Evolutionary conservation across 1,140 invertebrate species (phyloP).

Genomic region (Parapsyche elsis): DNA sequence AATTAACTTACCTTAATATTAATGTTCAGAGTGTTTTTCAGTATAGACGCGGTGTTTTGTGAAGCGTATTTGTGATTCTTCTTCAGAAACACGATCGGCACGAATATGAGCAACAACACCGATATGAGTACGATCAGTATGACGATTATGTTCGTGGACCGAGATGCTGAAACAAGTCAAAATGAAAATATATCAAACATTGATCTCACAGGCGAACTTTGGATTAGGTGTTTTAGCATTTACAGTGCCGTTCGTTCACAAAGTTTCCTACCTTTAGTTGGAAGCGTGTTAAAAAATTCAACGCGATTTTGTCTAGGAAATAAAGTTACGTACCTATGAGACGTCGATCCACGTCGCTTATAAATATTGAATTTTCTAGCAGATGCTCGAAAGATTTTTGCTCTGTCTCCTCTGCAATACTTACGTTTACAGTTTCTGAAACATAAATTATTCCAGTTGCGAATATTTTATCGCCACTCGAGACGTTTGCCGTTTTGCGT

Average conservation of each 20-base stretch:
- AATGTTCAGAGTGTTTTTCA: constrained; percentile 75
- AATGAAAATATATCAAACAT: constrained; percentile 13
- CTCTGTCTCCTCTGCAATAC: constrained; percentile 45
- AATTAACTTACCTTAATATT: constrained; percentile 72
- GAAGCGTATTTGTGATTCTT: constrained; percentile 71
- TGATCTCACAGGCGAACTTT: no score
- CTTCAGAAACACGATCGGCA: constrained; percentile 75
- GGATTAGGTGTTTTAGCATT: no score
- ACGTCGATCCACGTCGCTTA: constrained; percentile 23
- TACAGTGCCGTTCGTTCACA: no score
- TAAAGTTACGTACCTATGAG: constrained; percentile 25
- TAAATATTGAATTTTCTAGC: constrained; percentile 42
- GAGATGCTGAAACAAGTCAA: constrained; percentile 65
- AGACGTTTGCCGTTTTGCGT: neutral
- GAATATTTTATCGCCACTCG: neutral
- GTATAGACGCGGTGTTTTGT: constrained; percentile 71
- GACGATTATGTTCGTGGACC: constrained; percentile 79
- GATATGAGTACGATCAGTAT: constrained; percentile 76
- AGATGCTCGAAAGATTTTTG: constrained; percentile 48
- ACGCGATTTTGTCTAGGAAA: neutral
- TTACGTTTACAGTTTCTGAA: constrained; percentile 48
- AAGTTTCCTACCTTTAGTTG: no score
- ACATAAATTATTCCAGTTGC: neutral
- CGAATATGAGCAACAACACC: constrained; percentile 73
- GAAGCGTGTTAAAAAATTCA: no score